A percentile compares a stretch with the other conserved stretches of the same genome.
Evolutionary conservation across 2,113 vertebrate species (phyloP).

Genomic region (Scomber scombrus): DNA sequence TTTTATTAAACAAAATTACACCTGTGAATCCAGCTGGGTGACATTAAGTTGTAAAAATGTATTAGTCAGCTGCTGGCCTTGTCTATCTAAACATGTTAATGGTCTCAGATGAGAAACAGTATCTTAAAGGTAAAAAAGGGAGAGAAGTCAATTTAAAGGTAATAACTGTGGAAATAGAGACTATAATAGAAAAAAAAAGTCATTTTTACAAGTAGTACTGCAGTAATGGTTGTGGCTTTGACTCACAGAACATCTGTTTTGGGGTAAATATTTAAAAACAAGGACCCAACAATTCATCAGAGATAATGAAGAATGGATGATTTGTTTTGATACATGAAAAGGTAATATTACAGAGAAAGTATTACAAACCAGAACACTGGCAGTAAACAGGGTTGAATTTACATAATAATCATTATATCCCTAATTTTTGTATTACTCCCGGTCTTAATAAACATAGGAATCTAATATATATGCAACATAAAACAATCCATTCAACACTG

Average conservation of each 20-base stretch:
- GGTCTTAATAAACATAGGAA: too few relatives aligned
- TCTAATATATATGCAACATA: too few relatives aligned
- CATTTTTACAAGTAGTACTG: too few relatives aligned
- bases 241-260: too few relatives aligned
- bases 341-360: neutral
- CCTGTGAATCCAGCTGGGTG: slow-evolving; percentile 17
- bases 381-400: neutral
- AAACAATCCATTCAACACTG: too few relatives aligned
- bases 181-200: too few relatives aligned
- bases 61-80: slow-evolving; percentile 41
- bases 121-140: too few relatives aligned
- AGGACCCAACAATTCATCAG: too few relatives aligned
- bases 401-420: neutral
- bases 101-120: neutral
- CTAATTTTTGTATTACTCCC: neutral
- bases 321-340: neutral
- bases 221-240: too few relatives aligned
- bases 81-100: neutral
- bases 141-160: neutral
- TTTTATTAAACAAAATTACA: slow-evolving; percentile 37
- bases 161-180: too few relatives aligned
- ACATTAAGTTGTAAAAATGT: slow-evolving; percentile 16
- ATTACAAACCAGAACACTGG: neutral
- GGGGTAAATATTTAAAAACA: too few relatives aligned
- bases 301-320: neutral